Percentiles rank a stretch among this genome's conserved stretches.
Conservation (phyloP, 64 coral and sea anemone genomes). For the Pocillopora verrucosa region DNA sequence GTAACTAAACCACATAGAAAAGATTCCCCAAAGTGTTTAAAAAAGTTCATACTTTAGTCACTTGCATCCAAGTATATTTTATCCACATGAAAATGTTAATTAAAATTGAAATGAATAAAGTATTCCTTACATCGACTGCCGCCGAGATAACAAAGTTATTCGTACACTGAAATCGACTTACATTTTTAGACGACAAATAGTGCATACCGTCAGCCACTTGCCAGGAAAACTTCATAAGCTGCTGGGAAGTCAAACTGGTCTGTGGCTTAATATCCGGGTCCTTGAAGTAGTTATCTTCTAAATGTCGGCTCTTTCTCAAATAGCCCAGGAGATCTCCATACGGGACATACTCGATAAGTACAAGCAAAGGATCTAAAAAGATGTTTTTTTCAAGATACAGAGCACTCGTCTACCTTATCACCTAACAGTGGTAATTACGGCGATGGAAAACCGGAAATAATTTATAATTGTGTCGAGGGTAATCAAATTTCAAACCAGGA, state of each 20-base stretch:
- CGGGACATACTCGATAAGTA: conserved; percentile 60
- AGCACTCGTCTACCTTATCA: neutral
- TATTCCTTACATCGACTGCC: neutral
- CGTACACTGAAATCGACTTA: neutral
- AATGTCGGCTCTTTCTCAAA: conserved; percentile 72
- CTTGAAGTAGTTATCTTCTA: conserved; percentile 63
- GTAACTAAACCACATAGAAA: too few relatives aligned
- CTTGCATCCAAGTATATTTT: neutral
- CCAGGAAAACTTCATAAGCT: conserved; percentile 60
- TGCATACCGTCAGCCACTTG: conserved; percentile 65
- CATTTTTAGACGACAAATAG: conserved; percentile 67
- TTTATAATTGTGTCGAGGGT: too few relatives aligned
- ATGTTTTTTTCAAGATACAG: neutral
- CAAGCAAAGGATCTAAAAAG: conserved; percentile 52
- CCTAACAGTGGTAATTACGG: too few relatives aligned
- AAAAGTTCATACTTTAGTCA: too few relatives aligned
- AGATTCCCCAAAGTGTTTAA: too few relatives aligned
- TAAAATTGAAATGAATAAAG: neutral
- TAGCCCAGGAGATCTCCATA: conserved; percentile 72
- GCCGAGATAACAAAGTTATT: neutral
- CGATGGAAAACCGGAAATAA: too few relatives aligned
- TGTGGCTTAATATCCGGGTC: conserved; percentile 63
- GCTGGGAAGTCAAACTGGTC: conserved; percentile 32
- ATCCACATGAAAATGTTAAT: neutral
- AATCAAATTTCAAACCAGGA: too few relatives aligned